A percentile compares a stretch with the other conserved stretches of the same genome.
phyloP scores from a whole-genome alignment of 2,113 vertebrate genomes.

The Notothenia coriiceps region DNA sequence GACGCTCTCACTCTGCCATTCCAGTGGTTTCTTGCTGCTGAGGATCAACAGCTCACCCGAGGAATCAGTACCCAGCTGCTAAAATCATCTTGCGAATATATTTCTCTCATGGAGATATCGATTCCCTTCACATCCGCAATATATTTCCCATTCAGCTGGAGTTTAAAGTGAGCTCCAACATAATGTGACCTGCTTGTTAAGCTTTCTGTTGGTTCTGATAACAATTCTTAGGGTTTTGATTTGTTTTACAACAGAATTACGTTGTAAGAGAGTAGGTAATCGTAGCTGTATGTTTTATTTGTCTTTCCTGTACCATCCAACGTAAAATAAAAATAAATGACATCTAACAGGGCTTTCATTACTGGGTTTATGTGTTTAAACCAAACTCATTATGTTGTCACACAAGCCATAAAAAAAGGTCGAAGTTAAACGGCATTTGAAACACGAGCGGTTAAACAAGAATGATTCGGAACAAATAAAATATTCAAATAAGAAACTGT shows the following conservation, averaged over 20 bases:
- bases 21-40: slow-evolving; percentile 15
- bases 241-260: neutral
- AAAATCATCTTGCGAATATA: neutral
- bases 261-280: no score
- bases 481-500: no score
- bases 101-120: neutral
- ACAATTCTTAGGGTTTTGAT: neutral
- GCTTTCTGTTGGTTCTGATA: neutral
- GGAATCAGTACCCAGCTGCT: neutral
- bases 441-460: no score
- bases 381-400: no score
- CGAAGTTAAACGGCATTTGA: no score
- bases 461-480: no score
- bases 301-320: no score
- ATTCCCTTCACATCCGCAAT: neutral
- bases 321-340: no score
- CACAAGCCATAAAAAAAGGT: no score
- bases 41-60: neutral
- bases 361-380: no score
- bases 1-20: slow-evolving; percentile 1
- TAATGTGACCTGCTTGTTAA: neutral
- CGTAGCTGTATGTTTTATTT: neutral
- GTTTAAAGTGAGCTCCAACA: neutral
- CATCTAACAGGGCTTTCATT: no score
- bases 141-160: neutral